A percentile compares a stretch with the other conserved stretches of the same genome.
phyloP scores from a whole-genome alignment of 2,888 invertebrate genomes.

The Tachina lurida region DNA sequence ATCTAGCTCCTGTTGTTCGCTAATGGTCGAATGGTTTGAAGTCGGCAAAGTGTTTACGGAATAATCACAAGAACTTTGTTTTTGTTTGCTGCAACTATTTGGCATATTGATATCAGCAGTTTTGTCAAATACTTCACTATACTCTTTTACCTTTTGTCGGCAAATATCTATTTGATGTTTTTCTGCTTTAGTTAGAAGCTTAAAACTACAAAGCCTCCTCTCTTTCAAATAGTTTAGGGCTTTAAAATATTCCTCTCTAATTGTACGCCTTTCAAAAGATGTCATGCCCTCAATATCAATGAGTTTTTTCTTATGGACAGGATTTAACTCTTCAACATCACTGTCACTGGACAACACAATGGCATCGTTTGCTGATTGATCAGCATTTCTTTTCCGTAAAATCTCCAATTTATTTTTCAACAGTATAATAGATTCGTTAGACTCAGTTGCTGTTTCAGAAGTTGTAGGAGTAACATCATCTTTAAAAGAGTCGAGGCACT shows the following conservation, averaged over 20 bases:
- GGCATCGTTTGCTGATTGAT: background rate
- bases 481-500: background rate
- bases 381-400: background rate
- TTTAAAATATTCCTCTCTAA: background rate
- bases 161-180: background rate
- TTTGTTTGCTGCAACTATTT: background rate
- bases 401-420: background rate
- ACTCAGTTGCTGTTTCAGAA: background rate
- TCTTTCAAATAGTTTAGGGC: background rate
- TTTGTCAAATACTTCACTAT: background rate
- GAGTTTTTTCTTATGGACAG: background rate
- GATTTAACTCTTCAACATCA: background rate
- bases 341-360: conserved; percentile 8
- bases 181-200: background rate
- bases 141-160: conserved; percentile 3
- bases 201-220: background rate
- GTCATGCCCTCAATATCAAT: no score
- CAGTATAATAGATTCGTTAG: background rate
- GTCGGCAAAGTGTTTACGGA: no score
- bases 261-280: no score
- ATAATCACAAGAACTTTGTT: background rate
- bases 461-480: background rate
- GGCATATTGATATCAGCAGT: background rate
- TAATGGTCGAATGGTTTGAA: no score
- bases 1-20: no score